Evolutionary conservation across 2,797 vertebrate species (phyloP).

Genomic region (Halcyon chelicuti): DNA sequence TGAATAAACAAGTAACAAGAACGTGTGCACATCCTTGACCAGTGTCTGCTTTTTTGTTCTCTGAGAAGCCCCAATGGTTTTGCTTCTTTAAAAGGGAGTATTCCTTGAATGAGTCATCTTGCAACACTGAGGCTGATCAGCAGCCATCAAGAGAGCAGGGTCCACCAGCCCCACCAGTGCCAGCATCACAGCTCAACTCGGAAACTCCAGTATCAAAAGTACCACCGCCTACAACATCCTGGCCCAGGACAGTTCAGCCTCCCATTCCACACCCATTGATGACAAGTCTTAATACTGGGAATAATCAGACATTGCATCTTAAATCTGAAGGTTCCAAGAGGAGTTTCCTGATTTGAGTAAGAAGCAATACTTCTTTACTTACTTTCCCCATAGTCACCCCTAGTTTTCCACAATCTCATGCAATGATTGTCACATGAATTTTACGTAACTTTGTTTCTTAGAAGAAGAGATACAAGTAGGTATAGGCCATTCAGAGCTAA

Average conservation of each 20-base stretch:
- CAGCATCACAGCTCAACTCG: background rate
- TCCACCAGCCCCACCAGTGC: background rate
- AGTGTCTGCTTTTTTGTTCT: background rate
- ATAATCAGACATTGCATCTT: background rate
- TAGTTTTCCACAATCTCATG: background rate
- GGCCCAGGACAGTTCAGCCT: background rate
- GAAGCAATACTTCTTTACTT: background rate
- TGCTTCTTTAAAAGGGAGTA: background rate
- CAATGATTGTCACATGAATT: background rate
- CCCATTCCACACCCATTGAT: background rate
- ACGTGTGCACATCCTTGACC: background rate
- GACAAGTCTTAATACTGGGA: background rate
- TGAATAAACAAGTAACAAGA: background rate
- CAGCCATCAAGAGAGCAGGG: background rate
- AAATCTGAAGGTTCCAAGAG: background rate
- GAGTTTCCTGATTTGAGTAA: background rate
- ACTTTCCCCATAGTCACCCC: background rate
- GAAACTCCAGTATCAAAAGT: background rate
- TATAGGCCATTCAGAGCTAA: background rate
- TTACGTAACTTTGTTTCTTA: background rate
- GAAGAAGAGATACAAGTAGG: background rate
- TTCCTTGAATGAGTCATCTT: background rate
- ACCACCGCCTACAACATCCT: rapidly evolving
- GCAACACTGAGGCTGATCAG: background rate
- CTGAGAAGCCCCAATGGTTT: background rate